Percentiles rank a stretch among this genome's conserved stretches.
Evolutionary conservation across 2,113 vertebrate genomes (phyloP).

Genomic region (Oreochromis niloticus): DNA sequence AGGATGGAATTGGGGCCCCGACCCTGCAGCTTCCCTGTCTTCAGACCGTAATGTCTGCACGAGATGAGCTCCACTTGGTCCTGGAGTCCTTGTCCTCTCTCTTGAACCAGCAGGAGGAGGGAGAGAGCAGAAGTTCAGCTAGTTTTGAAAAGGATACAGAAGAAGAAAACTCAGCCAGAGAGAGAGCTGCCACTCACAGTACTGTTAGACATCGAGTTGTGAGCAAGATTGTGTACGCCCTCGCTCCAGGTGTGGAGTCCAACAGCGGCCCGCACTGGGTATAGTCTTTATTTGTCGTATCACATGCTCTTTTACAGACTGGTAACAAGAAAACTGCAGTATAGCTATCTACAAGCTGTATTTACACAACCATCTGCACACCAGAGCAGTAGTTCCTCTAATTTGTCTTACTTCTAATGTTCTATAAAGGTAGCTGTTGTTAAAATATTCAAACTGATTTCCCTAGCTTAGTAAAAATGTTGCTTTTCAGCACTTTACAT

Average conservation of each 20-base stretch:
- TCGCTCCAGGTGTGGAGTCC: constrained; percentile 14
- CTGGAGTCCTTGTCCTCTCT: constrained; percentile 66
- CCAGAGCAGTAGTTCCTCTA: neutral
- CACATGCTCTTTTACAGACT: neutral
- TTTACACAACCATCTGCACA: neutral
- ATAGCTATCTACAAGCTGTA: neutral
- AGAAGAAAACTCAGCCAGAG: neutral
- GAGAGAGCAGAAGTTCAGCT: neutral
- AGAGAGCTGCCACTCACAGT: neutral
- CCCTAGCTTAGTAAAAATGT: neutral
- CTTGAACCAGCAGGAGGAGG: constrained; percentile 27
- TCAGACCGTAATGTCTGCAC: constrained; percentile 29
- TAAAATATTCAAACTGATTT: neutral
- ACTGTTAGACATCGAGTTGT: constrained; percentile 21
- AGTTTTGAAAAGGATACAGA: constrained; percentile 9
- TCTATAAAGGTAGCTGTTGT: neutral
- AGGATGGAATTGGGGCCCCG: neutral
- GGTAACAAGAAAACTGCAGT: neutral
- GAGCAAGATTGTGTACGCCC: constrained; percentile 50
- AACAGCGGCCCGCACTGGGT: constrained; percentile 77
- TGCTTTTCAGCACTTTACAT: neutral
- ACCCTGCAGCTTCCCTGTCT: constrained; percentile 31
- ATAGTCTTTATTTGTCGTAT: constrained; percentile 45
- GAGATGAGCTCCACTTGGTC: constrained; percentile 67
- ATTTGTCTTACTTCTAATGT: neutral